These are phyloP conservation scores for Aricia artaxerxes DNA, from an alignment of 2,888 invertebrate species.

Conservation along the genomic window DNA sequence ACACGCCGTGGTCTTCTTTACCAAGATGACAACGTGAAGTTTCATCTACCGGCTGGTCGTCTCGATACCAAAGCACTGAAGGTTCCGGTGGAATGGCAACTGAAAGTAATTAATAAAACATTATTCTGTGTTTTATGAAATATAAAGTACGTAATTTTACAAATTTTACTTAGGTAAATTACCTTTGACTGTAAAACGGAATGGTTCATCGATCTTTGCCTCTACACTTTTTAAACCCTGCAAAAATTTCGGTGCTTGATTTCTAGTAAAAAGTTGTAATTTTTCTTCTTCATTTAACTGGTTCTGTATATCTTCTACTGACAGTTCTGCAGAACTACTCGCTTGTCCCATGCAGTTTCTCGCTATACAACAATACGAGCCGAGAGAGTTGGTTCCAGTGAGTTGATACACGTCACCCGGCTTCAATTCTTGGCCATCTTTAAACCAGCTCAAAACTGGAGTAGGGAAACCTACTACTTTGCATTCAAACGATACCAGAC, in stretches of 20 bases:
- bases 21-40: constrained; percentile 83
- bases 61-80: constrained; percentile 91
- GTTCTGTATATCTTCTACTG: constrained; percentile 94
- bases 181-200: constrained; percentile 91
- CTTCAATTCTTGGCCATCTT: constrained; percentile 94
- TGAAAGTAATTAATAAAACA: constrained; percentile 53
- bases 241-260: constrained; percentile 91
- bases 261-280: constrained; percentile 85
- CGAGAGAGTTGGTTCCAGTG: constrained; percentile 93
- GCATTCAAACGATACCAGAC: constrained; percentile 94
- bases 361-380: constrained; percentile 94
- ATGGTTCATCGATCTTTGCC: constrained; percentile 90
- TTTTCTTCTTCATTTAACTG: constrained; percentile 93
- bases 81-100: constrained; percentile 91
- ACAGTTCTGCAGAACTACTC: constrained; percentile 91
- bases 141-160: not conserved
- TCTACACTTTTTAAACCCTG: constrained; percentile 90
- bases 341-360: constrained; percentile 95
- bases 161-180: constrained; percentile 37
- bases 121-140: constrained; percentile 18
- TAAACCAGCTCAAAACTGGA: constrained; percentile 93
- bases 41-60: constrained; percentile 88
- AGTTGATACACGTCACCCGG: constrained; percentile 96
- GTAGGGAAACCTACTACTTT: constrained; percentile 96
- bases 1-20: constrained; percentile 86